Conservation (phyloP, 2,797 vertebrate species). For the Intellagama lesueurii region DNA sequence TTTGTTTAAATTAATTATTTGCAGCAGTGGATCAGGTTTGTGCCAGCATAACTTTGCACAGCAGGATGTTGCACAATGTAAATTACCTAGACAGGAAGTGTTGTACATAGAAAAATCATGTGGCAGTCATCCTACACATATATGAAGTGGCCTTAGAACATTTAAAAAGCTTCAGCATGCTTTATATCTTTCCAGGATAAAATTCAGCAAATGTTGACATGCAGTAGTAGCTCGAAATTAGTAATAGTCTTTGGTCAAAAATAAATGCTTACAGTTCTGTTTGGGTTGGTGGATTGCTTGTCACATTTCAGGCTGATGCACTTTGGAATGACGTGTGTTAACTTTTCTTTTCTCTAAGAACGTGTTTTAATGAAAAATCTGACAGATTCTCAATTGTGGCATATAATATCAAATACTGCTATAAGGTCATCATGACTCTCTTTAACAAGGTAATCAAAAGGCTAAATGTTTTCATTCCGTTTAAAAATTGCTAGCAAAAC, state of each 20-base stretch:
- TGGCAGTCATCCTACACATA: no score
- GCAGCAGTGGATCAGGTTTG: no score
- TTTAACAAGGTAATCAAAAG: slow-evolving; percentile 76
- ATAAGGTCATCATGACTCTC: slow-evolving; percentile 71
- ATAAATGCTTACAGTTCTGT: slow-evolving; percentile 53
- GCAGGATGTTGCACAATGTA: no score
- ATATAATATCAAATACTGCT: slow-evolving; percentile 62
- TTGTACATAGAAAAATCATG: background rate
- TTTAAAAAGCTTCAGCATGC: background rate
- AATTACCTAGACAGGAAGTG: background rate
- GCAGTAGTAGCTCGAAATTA: slow-evolving; percentile 1
- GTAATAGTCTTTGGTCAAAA: slow-evolving; percentile 38
- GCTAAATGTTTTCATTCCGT: slow-evolving; percentile 74
- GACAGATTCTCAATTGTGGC: slow-evolving; percentile 74
- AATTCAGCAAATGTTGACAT: slow-evolving; percentile 26
- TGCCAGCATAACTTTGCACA: no score
- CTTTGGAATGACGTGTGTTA: slow-evolving; percentile 65
- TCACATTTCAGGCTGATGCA: slow-evolving; percentile 44
- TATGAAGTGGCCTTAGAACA: background rate
- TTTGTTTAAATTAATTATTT: no score
- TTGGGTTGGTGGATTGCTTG: slow-evolving; percentile 45
- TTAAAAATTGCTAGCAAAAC: slow-evolving; percentile 74
- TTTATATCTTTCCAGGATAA: slow-evolving; percentile 35
- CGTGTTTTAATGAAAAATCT: slow-evolving; percentile 76
- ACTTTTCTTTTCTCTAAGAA: slow-evolving; percentile 66